A percentile compares a stretch with the other conserved stretches of the same genome.
These are phyloP conservation scores for Macrotrachela quadricornifera DNA, from an alignment of 1,140 invertebrate genomes.

Conservation along the genomic window DNA sequence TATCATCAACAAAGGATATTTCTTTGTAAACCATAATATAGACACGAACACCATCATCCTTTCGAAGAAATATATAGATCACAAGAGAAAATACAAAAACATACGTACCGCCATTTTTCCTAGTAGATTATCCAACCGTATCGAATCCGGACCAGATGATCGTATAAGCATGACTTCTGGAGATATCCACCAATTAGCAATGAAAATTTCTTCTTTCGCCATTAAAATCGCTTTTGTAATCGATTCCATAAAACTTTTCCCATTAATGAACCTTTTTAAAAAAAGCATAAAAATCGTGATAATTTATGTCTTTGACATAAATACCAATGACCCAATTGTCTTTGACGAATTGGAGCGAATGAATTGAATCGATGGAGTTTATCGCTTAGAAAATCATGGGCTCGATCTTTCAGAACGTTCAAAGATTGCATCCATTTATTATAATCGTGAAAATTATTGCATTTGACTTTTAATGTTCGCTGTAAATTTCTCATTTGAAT, in stretches of 20 bases:
- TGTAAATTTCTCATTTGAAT: conserved; percentile 54
- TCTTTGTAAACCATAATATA: conserved; percentile 89
- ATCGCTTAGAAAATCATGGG: background rate
- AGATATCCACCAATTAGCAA: conserved; percentile 86
- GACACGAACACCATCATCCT: conserved; percentile 65
- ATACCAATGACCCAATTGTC: conserved; percentile 45
- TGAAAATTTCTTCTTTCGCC: conserved; percentile 78
- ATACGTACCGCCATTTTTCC: conserved; percentile 56
- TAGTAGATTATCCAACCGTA: conserved; percentile 62
- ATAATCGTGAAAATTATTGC: conserved; percentile 2
- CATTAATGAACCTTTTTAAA: conserved; percentile 46
- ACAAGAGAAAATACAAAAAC: background rate
- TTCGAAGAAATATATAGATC: conserved; percentile 7
- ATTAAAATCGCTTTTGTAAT: conserved; percentile 65
- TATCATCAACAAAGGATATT: conserved; percentile 74
- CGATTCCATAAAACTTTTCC: conserved; percentile 57
- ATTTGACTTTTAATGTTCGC: background rate
- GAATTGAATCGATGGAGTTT: background rate
- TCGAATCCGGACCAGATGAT: conserved; percentile 44
- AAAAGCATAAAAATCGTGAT: no score
- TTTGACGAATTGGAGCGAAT: conserved; percentile 51
- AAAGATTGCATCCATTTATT: background rate
- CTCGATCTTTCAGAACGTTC: background rate
- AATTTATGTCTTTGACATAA: conserved; percentile 39
- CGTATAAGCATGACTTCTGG: conserved; percentile 81